These are phyloP conservation scores for Drosophila siamana DNA, from an alignment of 2,888 invertebrate genomes.

Conservation along the genomic window DNA sequence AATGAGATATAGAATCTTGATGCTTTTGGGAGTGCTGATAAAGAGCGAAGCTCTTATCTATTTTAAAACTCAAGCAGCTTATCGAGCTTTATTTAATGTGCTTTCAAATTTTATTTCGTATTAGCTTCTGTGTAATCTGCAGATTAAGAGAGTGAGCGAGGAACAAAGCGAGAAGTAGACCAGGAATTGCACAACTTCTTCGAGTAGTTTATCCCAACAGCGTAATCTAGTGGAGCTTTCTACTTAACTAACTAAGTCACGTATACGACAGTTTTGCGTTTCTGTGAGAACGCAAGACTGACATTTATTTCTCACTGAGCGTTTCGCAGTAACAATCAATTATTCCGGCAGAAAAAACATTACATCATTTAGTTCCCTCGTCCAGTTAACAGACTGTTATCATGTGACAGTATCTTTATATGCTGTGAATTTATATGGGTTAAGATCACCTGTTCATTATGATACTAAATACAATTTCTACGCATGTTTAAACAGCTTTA, in stretches of 20 bases:
- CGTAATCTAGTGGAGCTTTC: neutral
- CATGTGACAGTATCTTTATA: constrained; percentile 5
- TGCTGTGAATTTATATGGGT: neutral
- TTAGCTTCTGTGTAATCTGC: neutral
- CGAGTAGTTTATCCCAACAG: constrained; percentile 1
- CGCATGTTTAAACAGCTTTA: constrained; percentile 48
- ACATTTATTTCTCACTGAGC: neutral
- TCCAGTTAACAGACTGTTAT: neutral
- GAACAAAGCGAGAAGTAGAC: neutral
- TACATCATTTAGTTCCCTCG: neutral
- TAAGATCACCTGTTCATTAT: constrained; percentile 10
- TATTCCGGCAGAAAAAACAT: constrained; percentile 3
- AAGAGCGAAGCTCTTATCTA: too few relatives aligned
- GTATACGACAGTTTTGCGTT: neutral
- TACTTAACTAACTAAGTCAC: neutral
- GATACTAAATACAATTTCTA: constrained; percentile 16
- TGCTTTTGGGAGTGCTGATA: too few relatives aligned
- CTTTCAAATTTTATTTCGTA: neutral
- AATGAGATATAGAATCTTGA: too few relatives aligned
- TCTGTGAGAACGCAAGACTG: neutral
- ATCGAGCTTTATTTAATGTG: neutral
- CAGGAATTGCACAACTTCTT: neutral
- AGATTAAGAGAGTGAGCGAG: neutral
- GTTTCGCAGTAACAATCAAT: neutral
- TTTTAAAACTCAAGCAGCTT: too few relatives aligned